phyloP scores from a whole-genome alignment of 2,888 invertebrate genomes.

The Cryptophagus acutangulus region DNA sequence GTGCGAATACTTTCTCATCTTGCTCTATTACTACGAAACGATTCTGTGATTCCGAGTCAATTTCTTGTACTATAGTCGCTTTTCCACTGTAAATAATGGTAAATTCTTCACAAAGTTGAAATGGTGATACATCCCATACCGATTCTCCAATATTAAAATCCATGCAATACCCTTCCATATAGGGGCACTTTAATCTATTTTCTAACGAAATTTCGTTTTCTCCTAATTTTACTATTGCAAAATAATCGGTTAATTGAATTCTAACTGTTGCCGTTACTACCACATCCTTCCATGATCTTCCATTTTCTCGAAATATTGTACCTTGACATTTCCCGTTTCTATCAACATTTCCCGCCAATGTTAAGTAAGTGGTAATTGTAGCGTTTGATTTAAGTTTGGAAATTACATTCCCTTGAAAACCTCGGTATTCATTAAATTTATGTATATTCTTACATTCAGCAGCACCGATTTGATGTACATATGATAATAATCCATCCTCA shows the following conservation, averaged over 20 bases:
- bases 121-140: background rate
- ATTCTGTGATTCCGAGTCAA: too few relatives aligned
- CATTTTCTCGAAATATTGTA: background rate
- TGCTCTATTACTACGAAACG: too few relatives aligned
- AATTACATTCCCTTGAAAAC: background rate
- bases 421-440: conserved; percentile 5
- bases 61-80: too few relatives aligned
- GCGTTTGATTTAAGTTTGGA: background rate
- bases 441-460: conserved; percentile 5
- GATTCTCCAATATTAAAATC: conserved; percentile 3
- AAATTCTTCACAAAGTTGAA: background rate
- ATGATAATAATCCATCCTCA: conserved; percentile 1
- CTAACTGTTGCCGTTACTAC: conserved; percentile 1
- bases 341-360: conserved; percentile 4
- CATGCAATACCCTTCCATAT: conserved; percentile 4
- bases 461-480: conserved; percentile 3
- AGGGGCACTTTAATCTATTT: conserved; percentile 1
- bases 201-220: conserved; percentile 3
- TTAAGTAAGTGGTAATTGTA: background rate
- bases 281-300: conserved; percentile 2
- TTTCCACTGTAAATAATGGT: too few relatives aligned
- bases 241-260: too few relatives aligned
- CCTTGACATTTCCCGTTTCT: conserved; percentile 5
- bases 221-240: conserved; percentile 1
- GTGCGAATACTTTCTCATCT: too few relatives aligned